A percentile compares a stretch with the other conserved stretches of the same genome.
phyloP scores from a whole-genome alignment of 2,797 vertebrate genomes.

The Centropyge bicolor region DNA sequence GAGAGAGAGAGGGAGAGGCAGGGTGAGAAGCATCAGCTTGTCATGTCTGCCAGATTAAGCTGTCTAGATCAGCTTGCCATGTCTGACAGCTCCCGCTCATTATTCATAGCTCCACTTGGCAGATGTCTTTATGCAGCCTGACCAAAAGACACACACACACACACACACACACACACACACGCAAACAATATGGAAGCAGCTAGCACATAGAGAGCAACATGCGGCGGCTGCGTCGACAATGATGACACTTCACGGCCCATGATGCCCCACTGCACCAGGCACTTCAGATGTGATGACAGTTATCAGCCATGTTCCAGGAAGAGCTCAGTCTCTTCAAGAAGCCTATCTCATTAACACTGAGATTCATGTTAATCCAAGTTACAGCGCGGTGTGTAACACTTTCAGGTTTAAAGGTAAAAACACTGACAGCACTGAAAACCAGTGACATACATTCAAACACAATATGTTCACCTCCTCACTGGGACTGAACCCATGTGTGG shows the following conservation, averaged over 20 bases:
- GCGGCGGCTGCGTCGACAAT: neutral
- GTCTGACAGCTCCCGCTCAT: slow-evolving; percentile 75
- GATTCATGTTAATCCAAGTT: slow-evolving; percentile 27
- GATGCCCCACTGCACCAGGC: neutral
- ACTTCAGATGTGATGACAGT: neutral
- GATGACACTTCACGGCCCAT: neutral
- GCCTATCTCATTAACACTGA: slow-evolving; percentile 25
- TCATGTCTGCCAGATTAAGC: slow-evolving; percentile 75
- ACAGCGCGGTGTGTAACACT: neutral
- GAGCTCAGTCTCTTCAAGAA: slow-evolving; percentile 16
- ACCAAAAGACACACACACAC: slow-evolving; percentile 34
- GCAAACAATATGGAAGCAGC: slow-evolving; percentile 44
- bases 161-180: slow-evolving; percentile 18
- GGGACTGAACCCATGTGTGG: neutral
- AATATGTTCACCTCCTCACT: no score
- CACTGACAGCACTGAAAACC: neutral
- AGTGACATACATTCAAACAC: neutral
- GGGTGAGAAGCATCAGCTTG: slow-evolving; percentile 47
- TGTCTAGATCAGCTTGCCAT: slow-evolving; percentile 67
- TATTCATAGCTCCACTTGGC: slow-evolving; percentile 69
- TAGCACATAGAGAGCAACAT: neutral
- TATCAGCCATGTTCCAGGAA: slow-evolving; percentile 17
- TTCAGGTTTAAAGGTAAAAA: neutral
- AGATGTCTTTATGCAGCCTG: slow-evolving; percentile 66
- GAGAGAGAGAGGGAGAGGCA: slow-evolving; percentile 28